These are phyloP conservation scores for Heliocidaris erythrogramma DNA, from an alignment of 35 echinoderm and acorn worm species.

Conservation along the genomic window DNA sequence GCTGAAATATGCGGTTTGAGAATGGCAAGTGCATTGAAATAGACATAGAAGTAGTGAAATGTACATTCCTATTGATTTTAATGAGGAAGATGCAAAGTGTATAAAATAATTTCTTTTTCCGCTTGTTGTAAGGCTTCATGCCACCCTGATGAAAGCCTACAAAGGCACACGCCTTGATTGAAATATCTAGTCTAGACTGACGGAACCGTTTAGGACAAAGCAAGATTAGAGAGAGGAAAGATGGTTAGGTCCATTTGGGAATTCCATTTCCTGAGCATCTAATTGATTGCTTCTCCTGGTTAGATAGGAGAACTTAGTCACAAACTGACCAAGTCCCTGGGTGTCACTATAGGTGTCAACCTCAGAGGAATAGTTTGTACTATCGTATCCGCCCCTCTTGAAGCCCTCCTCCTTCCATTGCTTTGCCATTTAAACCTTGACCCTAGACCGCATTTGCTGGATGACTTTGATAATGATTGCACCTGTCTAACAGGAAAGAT, in stretches of 20 bases:
- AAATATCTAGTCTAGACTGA: conserved; percentile 35
- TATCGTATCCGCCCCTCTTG: neutral
- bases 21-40: too few species aligned
- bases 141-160: neutral
- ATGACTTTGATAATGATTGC: neutral
- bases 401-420: neutral
- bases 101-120: neutral
- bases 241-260: neutral
- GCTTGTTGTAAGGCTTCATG: neutral
- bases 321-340: neutral
- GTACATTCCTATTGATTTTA: too few species aligned
- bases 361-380: neutral
- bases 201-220: conserved; percentile 24
- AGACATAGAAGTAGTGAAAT: too few species aligned
- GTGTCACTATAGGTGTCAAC: neutral
- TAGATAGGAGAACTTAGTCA: neutral
- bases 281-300: conserved; percentile 33
- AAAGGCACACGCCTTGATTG: conserved; percentile 12
- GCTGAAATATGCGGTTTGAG: too few species aligned
- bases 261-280: conserved; percentile 7
- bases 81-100: too few species aligned
- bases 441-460: neutral
- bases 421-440: neutral
- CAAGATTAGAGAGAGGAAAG: neutral
- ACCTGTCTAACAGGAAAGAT: neutral